Evolutionary conservation across 2,797 vertebrate genomes (phyloP).

Genomic region (Gymnothorax reevesii): DNA sequence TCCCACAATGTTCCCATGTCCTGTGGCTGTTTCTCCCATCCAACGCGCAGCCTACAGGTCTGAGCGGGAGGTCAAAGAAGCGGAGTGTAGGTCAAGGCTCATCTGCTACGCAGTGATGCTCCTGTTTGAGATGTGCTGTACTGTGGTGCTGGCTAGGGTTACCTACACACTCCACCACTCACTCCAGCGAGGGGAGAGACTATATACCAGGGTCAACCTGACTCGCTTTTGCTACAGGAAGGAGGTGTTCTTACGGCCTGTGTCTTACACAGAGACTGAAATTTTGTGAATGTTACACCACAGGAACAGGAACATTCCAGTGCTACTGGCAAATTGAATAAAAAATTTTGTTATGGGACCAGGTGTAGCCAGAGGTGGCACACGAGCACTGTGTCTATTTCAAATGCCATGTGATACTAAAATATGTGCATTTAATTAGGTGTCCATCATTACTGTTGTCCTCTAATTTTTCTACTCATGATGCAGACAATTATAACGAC

Average conservation of each 20-base stretch:
- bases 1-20: conserved; percentile 44
- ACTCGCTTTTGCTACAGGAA: conserved; percentile 66
- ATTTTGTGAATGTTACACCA: conserved; percentile 34
- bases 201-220: conserved; percentile 58
- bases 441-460: too few species aligned
- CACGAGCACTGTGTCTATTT: too few species aligned
- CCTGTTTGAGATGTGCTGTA: conserved; percentile 61
- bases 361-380: too few species aligned
- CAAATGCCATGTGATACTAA: too few species aligned
- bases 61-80: conserved; percentile 26
- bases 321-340: too few species aligned
- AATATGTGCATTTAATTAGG: too few species aligned
- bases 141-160: conserved; percentile 59
- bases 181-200: conserved; percentile 54
- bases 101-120: conserved; percentile 60
- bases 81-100: conserved; percentile 57
- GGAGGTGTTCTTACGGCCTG: conserved; percentile 61
- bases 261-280: conserved; percentile 52
- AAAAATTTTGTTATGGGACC: too few species aligned
- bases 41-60: not conserved
- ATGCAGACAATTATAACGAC: too few species aligned
- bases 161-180: conserved; percentile 59
- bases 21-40: conserved; percentile 2
- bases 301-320: too few species aligned
- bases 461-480: too few species aligned